Base-by-base conservation (phyloP, 2,888 invertebrate species). In the Eupithecia tripunctaria region DNA sequence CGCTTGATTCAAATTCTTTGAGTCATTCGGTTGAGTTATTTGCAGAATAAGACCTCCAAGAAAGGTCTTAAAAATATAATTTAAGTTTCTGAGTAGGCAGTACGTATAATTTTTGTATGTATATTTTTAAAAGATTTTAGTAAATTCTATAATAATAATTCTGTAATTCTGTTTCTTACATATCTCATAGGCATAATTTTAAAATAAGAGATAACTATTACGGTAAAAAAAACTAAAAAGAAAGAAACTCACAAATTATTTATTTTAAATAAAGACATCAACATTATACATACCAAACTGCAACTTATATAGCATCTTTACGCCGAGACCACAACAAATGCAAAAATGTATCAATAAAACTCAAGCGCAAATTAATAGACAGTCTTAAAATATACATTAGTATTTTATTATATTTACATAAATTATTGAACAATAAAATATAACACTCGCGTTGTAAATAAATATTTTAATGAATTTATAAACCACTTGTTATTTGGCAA, bases 401-500 rank as follows among this genome's bases (percentile, higher is more conserved):
- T 72, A 25, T 62, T 60, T 68, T 70, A 21, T 10, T 67, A 70
- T 38, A 69, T 70, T 75, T 59, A 21, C 69, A 76, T 71, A 68
- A 64, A 69, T 71, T 73, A 76, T 67, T 64, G 70, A 25, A 36
- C 56, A 67, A 71, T 67, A 69, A 65, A 60, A 73, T 60, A 21
- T 70, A 41, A 36, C 41, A 38, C 67, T 72, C n/a, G 63, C 59
- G 27, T 72, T 65, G 41, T 76, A 76, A 75, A 77, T 76, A 70
- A 74, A 60, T 82, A 81, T 80, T 77, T 76, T 79, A 51, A 74
- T 68, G 56, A 66, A 74, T 69, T 43, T 36, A 64, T 74, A 85
- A 88, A 89, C 88, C 80, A 85, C 80, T 91, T 92, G 91, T 84
- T 89, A 93, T 92, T 92, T 87, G 84, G 82, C 85, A 87, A 86